phyloP scores from a whole-genome alignment of 2,113 vertebrate genomes.

The Cochlearius cochlearius region DNA sequence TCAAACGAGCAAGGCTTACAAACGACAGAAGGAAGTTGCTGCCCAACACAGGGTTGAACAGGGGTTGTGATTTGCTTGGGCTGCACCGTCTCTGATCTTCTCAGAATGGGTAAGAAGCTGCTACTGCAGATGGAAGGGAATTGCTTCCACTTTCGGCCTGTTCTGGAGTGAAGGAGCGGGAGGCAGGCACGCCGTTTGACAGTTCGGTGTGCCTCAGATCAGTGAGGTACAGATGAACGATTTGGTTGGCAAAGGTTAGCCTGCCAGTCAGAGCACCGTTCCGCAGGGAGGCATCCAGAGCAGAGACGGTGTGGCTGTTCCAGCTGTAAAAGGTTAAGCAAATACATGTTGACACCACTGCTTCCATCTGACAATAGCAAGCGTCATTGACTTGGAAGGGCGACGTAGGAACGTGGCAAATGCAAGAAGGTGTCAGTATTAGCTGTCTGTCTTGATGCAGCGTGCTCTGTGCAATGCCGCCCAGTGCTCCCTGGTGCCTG shows the following conservation, averaged over 20 bases:
- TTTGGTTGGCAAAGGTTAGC: neutral
- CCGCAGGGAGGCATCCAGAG: neutral
- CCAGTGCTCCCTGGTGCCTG: neutral
- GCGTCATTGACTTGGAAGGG: neutral
- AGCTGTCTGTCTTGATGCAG: neutral
- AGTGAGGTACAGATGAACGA: rapidly evolving
- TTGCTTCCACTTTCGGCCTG: neutral
- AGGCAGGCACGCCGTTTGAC: neutral
- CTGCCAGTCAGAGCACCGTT: neutral
- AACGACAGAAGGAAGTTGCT: neutral
- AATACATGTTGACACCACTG: rapidly evolving
- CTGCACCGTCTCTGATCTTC: neutral
- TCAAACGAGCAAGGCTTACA: neutral
- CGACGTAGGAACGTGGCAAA: neutral
- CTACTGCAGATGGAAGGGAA: neutral
- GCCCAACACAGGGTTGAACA: neutral
- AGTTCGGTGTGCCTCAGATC: neutral
- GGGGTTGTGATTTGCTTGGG: neutral
- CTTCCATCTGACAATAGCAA: neutral
- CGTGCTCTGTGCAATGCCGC: rapidly evolving
- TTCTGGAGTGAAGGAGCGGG: neutral
- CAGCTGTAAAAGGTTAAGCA: neutral
- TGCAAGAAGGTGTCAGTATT: neutral
- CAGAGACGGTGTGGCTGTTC: rapidly evolving
- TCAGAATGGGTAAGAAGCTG: neutral